Base-by-base conservation (phyloP, 2,797 vertebrate species). In the Siniperca undulata region DNA sequence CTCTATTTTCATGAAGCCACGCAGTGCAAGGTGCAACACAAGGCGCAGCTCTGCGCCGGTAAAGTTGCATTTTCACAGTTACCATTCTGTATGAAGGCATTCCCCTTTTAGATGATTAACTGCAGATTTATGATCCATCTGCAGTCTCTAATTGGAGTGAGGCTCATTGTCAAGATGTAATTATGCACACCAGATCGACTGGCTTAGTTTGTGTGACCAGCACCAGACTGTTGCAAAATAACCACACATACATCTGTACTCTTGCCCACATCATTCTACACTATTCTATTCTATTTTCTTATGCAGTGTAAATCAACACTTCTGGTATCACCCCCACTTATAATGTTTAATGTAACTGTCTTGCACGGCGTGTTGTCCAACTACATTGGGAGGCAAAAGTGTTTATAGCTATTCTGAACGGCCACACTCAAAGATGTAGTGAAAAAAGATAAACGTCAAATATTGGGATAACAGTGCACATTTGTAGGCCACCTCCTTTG, bases 121-220 rank as follows among this genome's bases (percentile, higher is more conserved):
- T 10, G 48, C 58, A 59, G 67, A 22, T 74, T 61, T 50, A 60
- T 34, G 70, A 64, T 83, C 75, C 55, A 74, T 76, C 72, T 80
- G 73, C 69, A 75, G 22, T 30, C 55, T 30, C 55, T 83, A 80
- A 70, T 77, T 79, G 55, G 69, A 81, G 40, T 67, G 66, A 44
- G 74, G 50, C n/a, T 1, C 58, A 66, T 70, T 80, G 66, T 90
- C 66, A 70, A 80, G 22, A n/a, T 68, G 52, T 55, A 80, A 59
- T 82, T 78, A 82, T 34, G 34, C 70, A 74, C 2, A 0, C 61
- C 64, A 44, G 68, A 46, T n/a, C 62, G 62, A 48, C 22, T 27
- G 11, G 61, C 42, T 66, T 27, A n/a, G 70, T 79, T 30, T 53
- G 42, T 69, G 24, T 1, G 3, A 70, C 50, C 9, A 71, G 36